phyloP scores from a whole-genome alignment of 2,113 vertebrate species.

The Ploceus nigricollis region DNA sequence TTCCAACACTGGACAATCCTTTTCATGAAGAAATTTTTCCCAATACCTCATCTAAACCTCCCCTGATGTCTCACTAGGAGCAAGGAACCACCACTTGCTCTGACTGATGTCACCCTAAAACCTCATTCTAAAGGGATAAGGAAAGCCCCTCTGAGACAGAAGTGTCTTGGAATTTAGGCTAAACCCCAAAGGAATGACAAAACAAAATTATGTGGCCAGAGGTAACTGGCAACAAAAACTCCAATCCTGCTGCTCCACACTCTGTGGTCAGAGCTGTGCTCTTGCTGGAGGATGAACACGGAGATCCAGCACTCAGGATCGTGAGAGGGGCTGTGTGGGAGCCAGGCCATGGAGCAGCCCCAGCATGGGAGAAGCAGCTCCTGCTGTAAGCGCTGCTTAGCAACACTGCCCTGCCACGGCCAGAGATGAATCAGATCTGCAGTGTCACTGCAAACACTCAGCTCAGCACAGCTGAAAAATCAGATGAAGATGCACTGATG shows the following conservation, averaged over 20 bases:
- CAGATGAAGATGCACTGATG: background rate
- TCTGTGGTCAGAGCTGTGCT: background rate
- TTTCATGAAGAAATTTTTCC: background rate
- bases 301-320: background rate
- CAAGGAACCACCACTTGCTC: background rate
- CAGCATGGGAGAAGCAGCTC: background rate
- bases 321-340: background rate
- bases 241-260: accelerated
- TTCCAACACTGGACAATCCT: background rate
- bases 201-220: background rate
- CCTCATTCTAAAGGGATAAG: background rate
- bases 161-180: background rate
- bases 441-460: background rate
- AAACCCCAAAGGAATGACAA: background rate
- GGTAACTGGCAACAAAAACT: background rate
- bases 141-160: background rate
- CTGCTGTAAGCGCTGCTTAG: slow-evolving; percentile 36
- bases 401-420: slow-evolving; percentile 56
- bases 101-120: background rate
- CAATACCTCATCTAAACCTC: background rate
- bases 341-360: background rate
- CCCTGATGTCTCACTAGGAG: background rate
- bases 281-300: accelerated
- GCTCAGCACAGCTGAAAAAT: slow-evolving; percentile 4
- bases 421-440: slow-evolving; percentile 22